phyloP scores from a whole-genome alignment of 2,797 vertebrate species.

The Bothrops alternatus region DNA sequence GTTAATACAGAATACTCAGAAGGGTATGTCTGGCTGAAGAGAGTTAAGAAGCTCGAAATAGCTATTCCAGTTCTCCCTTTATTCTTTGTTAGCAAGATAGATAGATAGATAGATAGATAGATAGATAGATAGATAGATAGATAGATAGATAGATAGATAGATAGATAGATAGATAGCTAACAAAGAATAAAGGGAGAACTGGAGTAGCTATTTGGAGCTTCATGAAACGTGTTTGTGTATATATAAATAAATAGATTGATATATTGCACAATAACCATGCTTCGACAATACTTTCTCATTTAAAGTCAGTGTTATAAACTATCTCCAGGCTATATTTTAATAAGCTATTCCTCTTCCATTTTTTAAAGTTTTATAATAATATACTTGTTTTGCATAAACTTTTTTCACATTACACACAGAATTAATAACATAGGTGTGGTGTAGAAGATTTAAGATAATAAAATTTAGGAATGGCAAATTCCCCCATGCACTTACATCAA shows the following conservation, averaged over 20 bases:
- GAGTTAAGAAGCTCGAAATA: too few species aligned
- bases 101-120: too few species aligned
- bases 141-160: too few species aligned
- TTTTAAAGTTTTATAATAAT: conserved; percentile 64
- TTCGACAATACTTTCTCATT: conserved; percentile 62
- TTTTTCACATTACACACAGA: conserved; percentile 51
- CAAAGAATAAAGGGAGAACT: too few species aligned
- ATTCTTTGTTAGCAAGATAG: too few species aligned
- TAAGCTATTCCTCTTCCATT: conserved; percentile 45
- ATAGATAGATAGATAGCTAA: too few species aligned
- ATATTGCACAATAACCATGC: conserved; percentile 55
- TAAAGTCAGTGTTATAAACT: conserved; percentile 57
- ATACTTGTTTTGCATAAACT: conserved; percentile 56
- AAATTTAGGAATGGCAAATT: conserved; percentile 20
- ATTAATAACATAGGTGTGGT: conserved; percentile 48
- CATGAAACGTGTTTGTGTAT: too few species aligned
- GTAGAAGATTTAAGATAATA: conserved; percentile 40
- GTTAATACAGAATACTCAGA: too few species aligned
- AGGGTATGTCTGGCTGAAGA: too few species aligned
- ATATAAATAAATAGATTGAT: neutral
- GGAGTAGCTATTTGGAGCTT: too few species aligned
- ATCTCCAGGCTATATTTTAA: conserved; percentile 65
- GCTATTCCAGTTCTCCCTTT: too few species aligned
- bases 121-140: too few species aligned
- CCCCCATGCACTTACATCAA: neutral